Percentiles rank a stretch among this genome's conserved stretches.
Evolutionary conservation across 2,888 invertebrate species (phyloP).

Genomic region (Melinaea menophilus): DNA sequence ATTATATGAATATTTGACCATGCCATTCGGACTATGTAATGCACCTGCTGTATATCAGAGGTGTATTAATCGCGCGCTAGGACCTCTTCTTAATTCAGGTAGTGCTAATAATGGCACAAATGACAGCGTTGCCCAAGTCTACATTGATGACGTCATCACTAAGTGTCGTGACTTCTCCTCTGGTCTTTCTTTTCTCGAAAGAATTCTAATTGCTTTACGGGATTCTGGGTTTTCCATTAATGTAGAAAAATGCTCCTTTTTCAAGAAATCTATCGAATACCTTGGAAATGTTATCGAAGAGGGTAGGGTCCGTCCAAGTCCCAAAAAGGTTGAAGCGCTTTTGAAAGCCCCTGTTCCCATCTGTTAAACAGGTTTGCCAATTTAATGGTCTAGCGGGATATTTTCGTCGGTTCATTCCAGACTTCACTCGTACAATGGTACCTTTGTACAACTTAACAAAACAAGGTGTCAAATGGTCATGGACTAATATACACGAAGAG

Average conservation of each 20-base stretch:
- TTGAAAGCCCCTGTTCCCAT: no score
- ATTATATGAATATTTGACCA: conserved; percentile 14
- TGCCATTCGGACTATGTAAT: conserved; percentile 1
- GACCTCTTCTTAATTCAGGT: no score
- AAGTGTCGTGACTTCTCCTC: no score
- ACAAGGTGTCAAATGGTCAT: conserved; percentile 18
- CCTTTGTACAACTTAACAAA: conserved; percentile 25
- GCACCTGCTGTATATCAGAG: neutral
- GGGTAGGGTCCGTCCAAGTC: no score
- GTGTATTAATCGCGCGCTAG: conserved; percentile 20
- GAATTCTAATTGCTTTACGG: no score
- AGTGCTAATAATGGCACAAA: neutral
- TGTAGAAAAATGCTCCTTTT: conserved; percentile 31
- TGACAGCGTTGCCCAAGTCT: conserved; percentile 4
- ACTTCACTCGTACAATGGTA: conserved; percentile 13
- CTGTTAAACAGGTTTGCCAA: no score
- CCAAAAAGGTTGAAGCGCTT: no score
- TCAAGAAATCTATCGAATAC: no score
- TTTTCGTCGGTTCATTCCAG: conserved; percentile 24
- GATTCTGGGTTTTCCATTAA: conserved; percentile 35
- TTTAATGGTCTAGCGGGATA: conserved; percentile 35
- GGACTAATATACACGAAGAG: conserved; percentile 32
- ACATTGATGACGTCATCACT: no score
- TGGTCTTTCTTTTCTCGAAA: no score
- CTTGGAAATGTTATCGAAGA: no score